Evolutionary conservation across 2,888 invertebrate genomes (phyloP).

Genomic region (Nomada goodeniana): DNA sequence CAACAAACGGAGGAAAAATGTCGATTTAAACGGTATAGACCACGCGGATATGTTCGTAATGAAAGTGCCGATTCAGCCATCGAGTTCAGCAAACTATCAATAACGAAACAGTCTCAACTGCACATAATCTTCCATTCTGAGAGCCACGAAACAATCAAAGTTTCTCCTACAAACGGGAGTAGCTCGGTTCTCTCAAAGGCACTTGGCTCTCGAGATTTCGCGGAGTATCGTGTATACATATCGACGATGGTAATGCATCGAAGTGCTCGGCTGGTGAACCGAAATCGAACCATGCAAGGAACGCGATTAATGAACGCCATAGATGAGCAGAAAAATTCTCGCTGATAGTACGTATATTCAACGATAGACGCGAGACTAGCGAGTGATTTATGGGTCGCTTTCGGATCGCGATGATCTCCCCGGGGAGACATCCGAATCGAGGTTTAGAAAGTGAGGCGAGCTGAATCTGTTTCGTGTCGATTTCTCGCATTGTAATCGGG

Average conservation of each 20-base stretch:
- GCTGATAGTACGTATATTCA: conserved; percentile 34
- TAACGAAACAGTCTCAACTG: neutral
- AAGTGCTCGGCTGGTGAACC: neutral
- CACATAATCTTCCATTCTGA: neutral
- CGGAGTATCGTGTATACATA: neutral
- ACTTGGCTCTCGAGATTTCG: neutral
- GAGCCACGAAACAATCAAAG: neutral
- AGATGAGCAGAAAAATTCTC: conserved; percentile 42
- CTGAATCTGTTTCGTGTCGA: conserved; percentile 36
- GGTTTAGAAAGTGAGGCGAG: conserved; percentile 64
- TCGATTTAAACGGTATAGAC: too few species aligned
- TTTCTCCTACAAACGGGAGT: too few species aligned
- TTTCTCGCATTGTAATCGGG: conserved; percentile 21
- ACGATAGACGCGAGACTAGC: conserved; percentile 48
- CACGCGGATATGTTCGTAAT: too few species aligned
- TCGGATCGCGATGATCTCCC: conserved; percentile 57
- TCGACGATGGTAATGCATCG: neutral
- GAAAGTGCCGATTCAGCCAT: neutral
- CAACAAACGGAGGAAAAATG: too few species aligned
- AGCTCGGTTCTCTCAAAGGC: neutral
- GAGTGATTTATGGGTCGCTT: conserved; percentile 64
- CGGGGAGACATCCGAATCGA: conserved; percentile 56
- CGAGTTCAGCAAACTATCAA: neutral
- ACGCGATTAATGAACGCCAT: conserved; percentile 49
- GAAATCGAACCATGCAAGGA: neutral